Evolutionary conservation across 2,888 invertebrate genomes (phyloP).

Genomic region (Notodromas monacha): DNA sequence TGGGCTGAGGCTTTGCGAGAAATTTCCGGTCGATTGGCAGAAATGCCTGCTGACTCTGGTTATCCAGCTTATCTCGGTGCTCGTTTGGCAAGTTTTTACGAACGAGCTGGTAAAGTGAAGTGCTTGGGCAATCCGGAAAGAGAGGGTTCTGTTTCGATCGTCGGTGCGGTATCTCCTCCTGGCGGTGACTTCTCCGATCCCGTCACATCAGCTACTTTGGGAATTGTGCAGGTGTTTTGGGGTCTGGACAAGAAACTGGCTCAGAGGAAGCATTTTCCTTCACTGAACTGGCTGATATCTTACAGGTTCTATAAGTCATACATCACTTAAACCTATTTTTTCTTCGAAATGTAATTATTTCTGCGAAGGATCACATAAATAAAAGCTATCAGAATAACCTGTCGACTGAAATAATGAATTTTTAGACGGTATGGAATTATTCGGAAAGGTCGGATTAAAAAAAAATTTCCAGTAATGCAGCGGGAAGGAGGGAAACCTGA

Average conservation of each 20-base stretch:
- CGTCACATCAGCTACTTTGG: slow-evolving; percentile 89
- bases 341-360: no score
- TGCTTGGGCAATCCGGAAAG: slow-evolving; percentile 89
- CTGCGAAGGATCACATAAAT: no score
- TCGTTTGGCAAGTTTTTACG: slow-evolving; percentile 92
- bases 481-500: no score
- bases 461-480: no score
- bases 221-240: slow-evolving; percentile 99
- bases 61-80: slow-evolving; percentile 98
- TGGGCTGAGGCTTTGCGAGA: slow-evolving; percentile 99
- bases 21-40: slow-evolving; percentile 93
- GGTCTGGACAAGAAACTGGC: slow-evolving; percentile 93
- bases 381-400: no score
- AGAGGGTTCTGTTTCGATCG: slow-evolving; percentile 95
- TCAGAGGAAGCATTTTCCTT: slow-evolving; percentile 97
- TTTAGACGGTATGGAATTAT: no score
- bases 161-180: slow-evolving; percentile 96
- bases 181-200: slow-evolving; percentile 99
- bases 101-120: slow-evolving; percentile 87
- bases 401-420: no score
- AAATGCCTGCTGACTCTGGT: slow-evolving; percentile 96
- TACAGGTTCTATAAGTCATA: no score
- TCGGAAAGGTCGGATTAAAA: no score
- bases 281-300: slow-evolving; percentile 98
- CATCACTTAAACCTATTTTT: no score